Evolutionary conservation across 30 jellyfish, hydroid and myxozoan genomes (phyloP), one percentile per base, ranked within the genome.

Genomic region (Aurelia coerulea): DNA sequence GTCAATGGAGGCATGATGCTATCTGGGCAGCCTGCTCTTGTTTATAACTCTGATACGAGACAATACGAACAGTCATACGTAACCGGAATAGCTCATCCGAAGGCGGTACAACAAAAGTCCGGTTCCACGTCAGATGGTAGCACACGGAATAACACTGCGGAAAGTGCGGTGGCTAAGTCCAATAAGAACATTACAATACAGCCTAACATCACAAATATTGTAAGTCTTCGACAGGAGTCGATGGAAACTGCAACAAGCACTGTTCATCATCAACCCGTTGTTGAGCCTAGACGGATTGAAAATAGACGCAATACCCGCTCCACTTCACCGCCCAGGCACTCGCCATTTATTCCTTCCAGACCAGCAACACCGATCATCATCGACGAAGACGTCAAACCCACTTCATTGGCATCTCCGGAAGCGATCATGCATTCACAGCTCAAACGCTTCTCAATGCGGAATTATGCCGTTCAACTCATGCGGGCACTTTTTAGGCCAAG

Each of bases 21-120:
- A 56, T 79, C 89, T 8, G 60, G 79, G 10, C 89, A 79, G 31
- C 89, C 89, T 12, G 89, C 80, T 3, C 67, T 79, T 52, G 41
- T 79, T 4, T 79, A 79, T 53, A 79, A 79, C 70, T 69, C 80
- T 2, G 78, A 66, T 13, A 64, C 73, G 2, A 74, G 80, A 2
- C 89, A 79, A 17, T 79, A 79, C 74, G 89, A 79, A 79, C 80
- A 79, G 54, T 79, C 89, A 19, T 79, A 79, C 73, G 89, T 79
- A 79, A 79, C 89, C 49, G 89, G 89, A 32, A 79, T 79, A 5
- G 89, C 89, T 16, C 89, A 79, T 46, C 42, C 80, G 0, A 75
- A 53, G 9, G 62, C 42, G 15, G 73, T 64, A 14, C 53, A 23
- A 17, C 56, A 6, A 8, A 46, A 46, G 56, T 6, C 56, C 56